Evolutionary conservation across 2,888 invertebrate genomes (phyloP), one percentile per base, ranked within the genome.

Genomic region (Cheilosia pagana): DNA sequence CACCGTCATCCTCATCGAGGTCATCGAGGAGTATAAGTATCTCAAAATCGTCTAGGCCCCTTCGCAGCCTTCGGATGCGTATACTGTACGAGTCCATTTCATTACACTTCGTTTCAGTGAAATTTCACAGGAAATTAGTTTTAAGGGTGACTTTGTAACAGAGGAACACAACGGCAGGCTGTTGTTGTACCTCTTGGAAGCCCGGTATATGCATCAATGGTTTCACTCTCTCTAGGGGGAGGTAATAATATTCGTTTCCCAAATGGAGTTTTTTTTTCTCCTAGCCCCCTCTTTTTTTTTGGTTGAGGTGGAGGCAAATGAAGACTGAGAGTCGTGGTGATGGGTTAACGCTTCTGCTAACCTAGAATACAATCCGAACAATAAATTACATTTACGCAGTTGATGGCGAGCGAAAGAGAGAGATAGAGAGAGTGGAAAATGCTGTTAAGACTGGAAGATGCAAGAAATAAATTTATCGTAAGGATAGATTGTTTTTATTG

Each of bases 41-140:
- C 41, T 74, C 74, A 23, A 39, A 72, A 55, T 25, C 45, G 25
- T 43, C 55, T 63, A 55, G 28, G 28, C 8, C 28, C 23, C 48
- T 10, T 35, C 45, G 53, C 23, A 55, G 19, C 16, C 23, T 25
- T 23, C 55, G 48, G 39, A 43, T 43, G 62, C 41, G 59, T 39
- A 50, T 19, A 31, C 14, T 19, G 21, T 6, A 60, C 59, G 35
- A 63, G 71, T 79, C 60, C 79, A 60, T 81, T 74, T 68, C 67
- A 72, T 74, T 81, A 70, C 70, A 81, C 57, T 70, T 81, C 50
- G 57, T 75, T 75, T 81, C 65, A 75, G 43, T 75, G 70, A 75
- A 81, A 81, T 75, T 81, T 75, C 75, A 75, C 81, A 81, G 81
- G 81, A 75, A 81, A 75, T 81, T 81, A 75, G 75, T 81, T 81